Base-by-base conservation (phyloP, 1,140 invertebrate genomes). In the Cecropterus lyciades region DNA sequence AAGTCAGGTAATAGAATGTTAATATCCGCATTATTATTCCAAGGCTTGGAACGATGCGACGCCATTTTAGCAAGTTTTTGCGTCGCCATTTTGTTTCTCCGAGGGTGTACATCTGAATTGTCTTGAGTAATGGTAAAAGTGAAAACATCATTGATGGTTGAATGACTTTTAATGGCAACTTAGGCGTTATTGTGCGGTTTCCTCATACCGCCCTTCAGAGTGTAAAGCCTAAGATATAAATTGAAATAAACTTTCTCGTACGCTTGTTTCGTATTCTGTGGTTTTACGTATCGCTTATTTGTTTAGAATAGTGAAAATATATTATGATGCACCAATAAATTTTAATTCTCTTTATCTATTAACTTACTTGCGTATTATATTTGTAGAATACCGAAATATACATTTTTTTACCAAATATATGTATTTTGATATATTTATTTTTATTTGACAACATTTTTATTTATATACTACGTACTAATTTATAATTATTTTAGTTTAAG, bases 41-140 rank as follows among this genome's bases (percentile, higher is more conserved):
- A 74, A 75, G 55, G 62, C 33, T 51, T 49, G 27, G 40, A 62
- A 40, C 48, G 70, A n/a, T n/a, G n/a, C 65, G 73, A 74, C 70
- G 66, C 63, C 51, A 66, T 51, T 67, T 77, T 78, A 65, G 79
- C 77, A 80, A 72, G 75, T 82, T 85, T 82, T 83, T 77, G 67
- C 72, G 65, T 53, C 77, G 77, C 78, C 77, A 82, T 84, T 75
- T 85, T 81, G 73, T 75, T 80, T 73, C 75, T 75, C 59, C 70
- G 72, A 69, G 69, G 70, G 56, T 68, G 69, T 59, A 65, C 64
- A 57, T 79, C 75, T 79, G 78, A 82, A 84, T 79, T 68, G 67
- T 67, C 75, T 76, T 72, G 55, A 77, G 82, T 81, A 80, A 79
- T 81, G 75, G 79, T 75, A 87, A 89, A 89, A 89, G 83, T 87